Base-by-base conservation (phyloP, 2,888 invertebrate genomes). In the Trichogramma evanescens region DNA sequence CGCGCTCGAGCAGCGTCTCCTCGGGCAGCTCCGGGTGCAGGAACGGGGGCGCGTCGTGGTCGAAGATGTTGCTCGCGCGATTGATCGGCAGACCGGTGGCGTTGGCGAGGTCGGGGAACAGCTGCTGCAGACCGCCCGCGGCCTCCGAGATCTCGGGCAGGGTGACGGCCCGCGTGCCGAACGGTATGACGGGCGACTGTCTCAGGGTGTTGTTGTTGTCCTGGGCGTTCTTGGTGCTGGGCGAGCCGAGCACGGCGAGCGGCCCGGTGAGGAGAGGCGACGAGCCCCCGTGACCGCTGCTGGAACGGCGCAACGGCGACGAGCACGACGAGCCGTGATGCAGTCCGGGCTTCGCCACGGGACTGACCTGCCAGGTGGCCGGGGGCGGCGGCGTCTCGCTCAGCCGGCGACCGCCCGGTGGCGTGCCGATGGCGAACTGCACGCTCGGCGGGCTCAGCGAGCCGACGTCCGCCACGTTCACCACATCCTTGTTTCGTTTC, bases 1-100 rank as follows among this genome's bases (percentile, higher is more conserved):
- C 95, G 75, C 91, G 89, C 87, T 95, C 95, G 72, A 97, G 85
- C 53, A 97, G 84, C 10, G 96, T 96, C 80, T 98, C 97, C 80
- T 95, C 95, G 58, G 94, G 92, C 71, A 98, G 82, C 77, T 95
- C 95, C 9, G 95, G 96, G 13, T 95, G 90, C 73, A 91, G 87
- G 80, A 93, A 92, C 26, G 86, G 85, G 66, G 81, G 80, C 44
- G 80, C 76, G 43, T 80, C 79, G 9, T 70, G 64, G 13, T 65
- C 67, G 26, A 2, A 26, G 26, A 26, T 26, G 26, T 26, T 26
- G 26, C 26, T 26, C 52, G 26, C 26, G 26, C 26, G 26, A 26
- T 1, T 38, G n/a, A 9, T 46, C 1, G 13, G 13, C n/a, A 26
- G 48, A 53, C 10, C 50, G 10, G 70, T 69, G n/a, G 66, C 56